Evolutionary conservation across 2,888 invertebrate genomes (phyloP), one percentile per base, ranked within the genome.

Genomic region (Pinctada fucata): DNA sequence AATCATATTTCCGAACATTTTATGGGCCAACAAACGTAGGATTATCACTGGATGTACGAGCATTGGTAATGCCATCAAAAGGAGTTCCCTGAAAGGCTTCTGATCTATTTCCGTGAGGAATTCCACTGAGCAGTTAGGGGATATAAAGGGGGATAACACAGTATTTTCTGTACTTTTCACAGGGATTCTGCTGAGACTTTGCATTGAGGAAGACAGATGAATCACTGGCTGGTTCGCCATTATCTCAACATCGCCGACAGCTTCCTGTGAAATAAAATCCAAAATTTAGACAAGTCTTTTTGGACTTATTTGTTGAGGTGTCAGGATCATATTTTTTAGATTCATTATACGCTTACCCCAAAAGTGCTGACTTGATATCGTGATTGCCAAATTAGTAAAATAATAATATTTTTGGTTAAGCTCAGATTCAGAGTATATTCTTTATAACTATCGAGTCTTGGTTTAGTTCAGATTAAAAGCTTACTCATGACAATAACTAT

Each of bases 41-140:
- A 94, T 91, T 73, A 94, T 93, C 58, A 94, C 92, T 1, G 94
- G 94, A 88, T 94, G 94, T 73, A 94, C 92, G 8, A 94, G 92
- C 83, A 94, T 91, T 2, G 94, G 94, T 79, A 94, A 91, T 8
- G 90, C 90, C 79, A 89, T 88, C 67, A 92, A 87, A 10, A 92
- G 85, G 74, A 89, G 88, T 71, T 91, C 91, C 13, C 89, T 79
- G 79, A 91, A 88, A 4, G 89, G 84, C 63, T 85, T 86, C 50
- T 84, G 82, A 58, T 88, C 84, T 4, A 88, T 82, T 13, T 87
- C 85, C 47, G 84, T 84, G 3, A 90, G 82, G 52, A 87, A 89
- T 75, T 89, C 87, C 68, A 89, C 82, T 16, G 90, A 90, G 72
- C 88, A 88, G 3, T 85, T 82, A 4, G 89, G 89, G 0, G 90